phyloP scores from a whole-genome alignment of 2,888 invertebrate genomes.

The Pollenia griseotomentosa region DNA sequence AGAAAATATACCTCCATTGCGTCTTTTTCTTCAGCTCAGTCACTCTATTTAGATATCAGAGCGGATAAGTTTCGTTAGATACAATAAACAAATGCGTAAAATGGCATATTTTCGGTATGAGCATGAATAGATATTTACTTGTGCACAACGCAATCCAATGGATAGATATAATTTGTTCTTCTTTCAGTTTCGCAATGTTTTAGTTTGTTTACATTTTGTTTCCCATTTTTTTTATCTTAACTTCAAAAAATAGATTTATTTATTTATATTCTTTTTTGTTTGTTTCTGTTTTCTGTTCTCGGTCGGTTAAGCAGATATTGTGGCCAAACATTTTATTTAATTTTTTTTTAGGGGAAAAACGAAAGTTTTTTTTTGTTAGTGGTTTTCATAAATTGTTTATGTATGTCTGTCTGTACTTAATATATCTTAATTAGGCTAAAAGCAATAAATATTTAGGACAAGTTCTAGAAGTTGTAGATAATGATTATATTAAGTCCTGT shows the following conservation, averaged over 20 bases:
- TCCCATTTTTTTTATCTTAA: slow-evolving; percentile 40
- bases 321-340: slow-evolving; percentile 2
- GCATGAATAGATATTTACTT: not conserved
- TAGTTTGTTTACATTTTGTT: slow-evolving; percentile 40
- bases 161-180: not conserved
- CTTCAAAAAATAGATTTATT: slow-evolving; percentile 21
- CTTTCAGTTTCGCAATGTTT: not conserved
- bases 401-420: not conserved
- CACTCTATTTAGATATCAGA: not conserved
- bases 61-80: slow-evolving; percentile 9
- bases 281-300: not conserved
- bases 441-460: slow-evolving; percentile 36
- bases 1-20: not conserved
- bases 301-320: not conserved
- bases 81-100: slow-evolving; percentile 39
- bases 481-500: slow-evolving; percentile 20
- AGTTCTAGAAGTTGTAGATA: not conserved
- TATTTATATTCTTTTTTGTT: slow-evolving; percentile 26
- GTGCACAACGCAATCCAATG: slow-evolving; percentile 8
- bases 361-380: slow-evolving; percentile 37
- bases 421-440: slow-evolving; percentile 52
- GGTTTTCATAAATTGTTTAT: slow-evolving; percentile 3
- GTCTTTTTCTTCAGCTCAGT: not conserved
- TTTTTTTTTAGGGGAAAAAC: not conserved
- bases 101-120: not conserved